Base-by-base conservation (phyloP, 2,888 invertebrate genomes). In the Steinernema carpocapsae region DNA sequence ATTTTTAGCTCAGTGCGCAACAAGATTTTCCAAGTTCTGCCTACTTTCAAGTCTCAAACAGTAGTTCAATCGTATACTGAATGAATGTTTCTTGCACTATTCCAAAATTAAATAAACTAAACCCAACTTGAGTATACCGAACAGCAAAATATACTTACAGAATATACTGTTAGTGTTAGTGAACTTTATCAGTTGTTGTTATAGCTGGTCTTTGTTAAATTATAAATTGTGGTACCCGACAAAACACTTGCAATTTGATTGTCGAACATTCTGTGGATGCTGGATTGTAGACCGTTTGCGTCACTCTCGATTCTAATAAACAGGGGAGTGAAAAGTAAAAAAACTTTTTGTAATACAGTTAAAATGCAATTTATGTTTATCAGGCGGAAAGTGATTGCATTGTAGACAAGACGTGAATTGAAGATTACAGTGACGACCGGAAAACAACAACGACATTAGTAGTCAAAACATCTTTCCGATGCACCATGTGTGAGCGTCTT, bases 241-340 rank as follows among this genome's bases (percentile, higher is more conserved):
- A 22, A 52, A n/a, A 22, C 12, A n/a, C 3, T 52, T 10, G 52
- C 52, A n/a, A 7, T 1, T n/a, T 52, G 52, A 10, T 22, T 52
- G 24, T 19, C 52, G 3, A 52, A 52, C 24, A 22, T 12, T 22
- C 24, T 52, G 2, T 52, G 52, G 52, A 52, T 52, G 22, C 24
- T 52, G 52, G 52, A 52, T 24, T 52, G 52, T 22, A 22, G 52
- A 4, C 52, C 22, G 19, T 52, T 52, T 22, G 52, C 52, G 22
- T 2, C 24, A 3, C 24, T 52, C 1, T 19, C 52, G 12, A 19
- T 52, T 52, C 1, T 52, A 17, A 52, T 52, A 12, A 52, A 22
- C 52, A 52, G 52, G 52, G 52, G 12, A 48, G 22, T 22, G 24
- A 52, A 22, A 22, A 22, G 52, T 52, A 3, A n/a, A n/a, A 37